phyloP scores from a whole-genome alignment of 2,888 invertebrate species.

The Drepanosiphum platanoidis region DNA sequence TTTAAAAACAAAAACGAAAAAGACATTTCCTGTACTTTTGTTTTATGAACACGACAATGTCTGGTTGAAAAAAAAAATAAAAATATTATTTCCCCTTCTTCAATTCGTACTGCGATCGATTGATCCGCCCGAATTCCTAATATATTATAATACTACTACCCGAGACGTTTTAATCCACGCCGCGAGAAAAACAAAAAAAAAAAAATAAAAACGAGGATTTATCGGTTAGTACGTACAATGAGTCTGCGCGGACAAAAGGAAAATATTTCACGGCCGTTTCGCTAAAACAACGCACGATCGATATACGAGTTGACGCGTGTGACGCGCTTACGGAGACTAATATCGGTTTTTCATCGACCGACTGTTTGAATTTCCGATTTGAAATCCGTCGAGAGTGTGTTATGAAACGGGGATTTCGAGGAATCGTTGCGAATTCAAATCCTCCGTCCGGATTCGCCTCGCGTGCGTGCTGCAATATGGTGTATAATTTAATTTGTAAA shows the following conservation, averaged over 20 bases:
- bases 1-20: conserved; percentile 9
- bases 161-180: background rate
- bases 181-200: background rate
- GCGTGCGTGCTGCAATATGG: too few relatives aligned
- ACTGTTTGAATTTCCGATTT: too few relatives aligned
- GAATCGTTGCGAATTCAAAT: conserved; percentile 11
- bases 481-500: too few relatives aligned
- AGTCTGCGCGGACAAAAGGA: too few relatives aligned
- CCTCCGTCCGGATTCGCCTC: background rate
- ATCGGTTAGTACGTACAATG: too few relatives aligned
- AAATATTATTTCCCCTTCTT: background rate
- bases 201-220: background rate
- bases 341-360: background rate
- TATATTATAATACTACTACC: background rate
- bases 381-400: too few relatives aligned
- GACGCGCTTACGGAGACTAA: too few relatives aligned
- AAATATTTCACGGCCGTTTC: too few relatives aligned
- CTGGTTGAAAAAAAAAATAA: conserved; percentile 21
- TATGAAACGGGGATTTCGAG: background rate
- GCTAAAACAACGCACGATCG: too few relatives aligned
- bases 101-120: conserved; percentile 8
- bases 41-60: conserved; percentile 5
- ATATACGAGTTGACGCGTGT: too few relatives aligned
- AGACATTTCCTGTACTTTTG: conserved; percentile 19
- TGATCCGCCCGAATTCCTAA: too few relatives aligned